These are phyloP conservation scores for Melitaea cinxia DNA, from an alignment of 1,140 invertebrate genomes.

Conservation along the genomic window DNA sequence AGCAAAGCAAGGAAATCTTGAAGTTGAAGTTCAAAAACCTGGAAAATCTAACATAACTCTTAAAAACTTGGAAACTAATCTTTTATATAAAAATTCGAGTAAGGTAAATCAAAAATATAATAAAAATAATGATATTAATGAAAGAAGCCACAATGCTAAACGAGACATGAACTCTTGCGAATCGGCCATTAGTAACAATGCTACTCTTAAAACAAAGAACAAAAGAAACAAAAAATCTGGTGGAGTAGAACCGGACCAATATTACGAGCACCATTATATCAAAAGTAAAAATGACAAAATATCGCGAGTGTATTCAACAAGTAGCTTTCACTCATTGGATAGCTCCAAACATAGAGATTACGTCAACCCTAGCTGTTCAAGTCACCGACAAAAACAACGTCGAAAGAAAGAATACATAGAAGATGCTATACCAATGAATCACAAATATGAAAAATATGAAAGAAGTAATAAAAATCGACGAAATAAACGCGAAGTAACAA, in stretches of 20 bases:
- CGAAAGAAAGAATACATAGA: slow-evolving; percentile 24
- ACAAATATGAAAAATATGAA: slow-evolving; percentile 7
- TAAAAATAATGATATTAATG: slow-evolving; percentile 33
- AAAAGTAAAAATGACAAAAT: slow-evolving; percentile 31
- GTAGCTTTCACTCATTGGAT: slow-evolving; percentile 47
- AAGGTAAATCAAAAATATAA: slow-evolving; percentile 41
- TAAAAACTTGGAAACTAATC: slow-evolving; percentile 47
- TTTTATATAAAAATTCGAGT: slow-evolving; percentile 52
- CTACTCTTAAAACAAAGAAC: slow-evolving; percentile 30
- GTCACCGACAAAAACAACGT: slow-evolving; percentile 10
- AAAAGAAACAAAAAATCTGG: slow-evolving; percentile 5
- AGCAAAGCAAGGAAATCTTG: neutral
- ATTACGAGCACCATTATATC: slow-evolving; percentile 26
- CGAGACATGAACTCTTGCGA: slow-evolving; percentile 17
- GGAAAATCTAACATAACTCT: slow-evolving; percentile 33
- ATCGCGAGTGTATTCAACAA: slow-evolving; percentile 38
- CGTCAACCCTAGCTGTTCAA: slow-evolving; percentile 15
- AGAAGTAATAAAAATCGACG: slow-evolving; percentile 26
- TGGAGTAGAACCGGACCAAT: neutral
- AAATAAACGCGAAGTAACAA: slow-evolving; percentile 38
- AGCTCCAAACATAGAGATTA: slow-evolving; percentile 29
- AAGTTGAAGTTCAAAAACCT: slow-evolving; percentile 23
- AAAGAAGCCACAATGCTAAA: slow-evolving; percentile 27
- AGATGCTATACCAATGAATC: no score
- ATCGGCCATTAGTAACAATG: neutral